Evolutionary conservation across 2,888 invertebrate genomes (phyloP).

Genomic region (Clusia tigrina): DNA sequence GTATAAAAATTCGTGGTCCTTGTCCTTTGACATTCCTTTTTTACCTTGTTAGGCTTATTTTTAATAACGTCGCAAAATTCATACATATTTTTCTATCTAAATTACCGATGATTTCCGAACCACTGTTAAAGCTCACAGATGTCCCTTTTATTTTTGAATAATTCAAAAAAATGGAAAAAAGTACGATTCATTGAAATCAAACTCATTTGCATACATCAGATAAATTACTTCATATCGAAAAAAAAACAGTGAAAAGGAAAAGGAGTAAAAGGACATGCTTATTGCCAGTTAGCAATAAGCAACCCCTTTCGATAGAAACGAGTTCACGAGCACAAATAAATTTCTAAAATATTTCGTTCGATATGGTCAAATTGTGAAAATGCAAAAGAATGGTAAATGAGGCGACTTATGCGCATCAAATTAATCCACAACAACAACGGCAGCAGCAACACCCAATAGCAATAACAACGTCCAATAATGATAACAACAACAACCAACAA

Average conservation of each 20-base stretch:
- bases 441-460: neutral
- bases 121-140: neutral
- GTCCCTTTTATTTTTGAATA: neutral
- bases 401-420: slow-evolving; percentile 11
- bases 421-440: slow-evolving; percentile 8
- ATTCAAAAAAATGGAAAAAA: slow-evolving; percentile 1
- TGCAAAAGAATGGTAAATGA: slow-evolving; percentile 8
- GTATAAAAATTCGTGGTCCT: no score
- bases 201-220: slow-evolving; percentile 54
- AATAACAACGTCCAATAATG: neutral
- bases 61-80: neutral
- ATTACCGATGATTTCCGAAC: no score
- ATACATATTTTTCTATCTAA: neutral
- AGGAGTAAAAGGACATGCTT: neutral
- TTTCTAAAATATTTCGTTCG: slow-evolving; percentile 1
- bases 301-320: neutral
- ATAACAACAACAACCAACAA: no score
- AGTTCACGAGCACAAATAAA: neutral
- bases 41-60: neutral
- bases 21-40: neutral
- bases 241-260: no score
- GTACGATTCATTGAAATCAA: slow-evolving; percentile 50
- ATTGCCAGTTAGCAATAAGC: neutral
- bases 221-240: slow-evolving; percentile 50
- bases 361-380: slow-evolving; percentile 9